These are phyloP conservation scores for Ochropacha duplaris DNA, from an alignment of 2,888 invertebrate species.

Conservation along the genomic window DNA sequence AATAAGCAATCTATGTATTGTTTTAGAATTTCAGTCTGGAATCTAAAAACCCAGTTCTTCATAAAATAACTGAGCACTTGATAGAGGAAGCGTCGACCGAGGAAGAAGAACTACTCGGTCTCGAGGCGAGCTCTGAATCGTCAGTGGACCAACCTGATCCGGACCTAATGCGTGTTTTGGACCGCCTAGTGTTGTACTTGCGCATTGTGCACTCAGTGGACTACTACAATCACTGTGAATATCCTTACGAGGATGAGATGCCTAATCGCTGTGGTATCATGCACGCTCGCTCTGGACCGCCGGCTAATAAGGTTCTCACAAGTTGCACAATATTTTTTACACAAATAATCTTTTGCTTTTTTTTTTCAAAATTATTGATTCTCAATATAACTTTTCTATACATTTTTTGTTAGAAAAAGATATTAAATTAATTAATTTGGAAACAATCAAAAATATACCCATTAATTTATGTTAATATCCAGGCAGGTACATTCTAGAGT, in stretches of 20 bases:
- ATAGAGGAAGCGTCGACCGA: constrained; percentile 99
- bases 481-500: too few species aligned
- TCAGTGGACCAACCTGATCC: constrained; percentile 62
- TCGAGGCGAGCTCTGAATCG: constrained; percentile 69
- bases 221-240: constrained; percentile 99
- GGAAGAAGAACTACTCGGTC: constrained; percentile 95
- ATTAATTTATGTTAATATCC: too few species aligned
- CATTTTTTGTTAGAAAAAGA: too few species aligned
- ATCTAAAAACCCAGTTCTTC: constrained; percentile 95
- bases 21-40: constrained; percentile 84
- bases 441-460: too few species aligned
- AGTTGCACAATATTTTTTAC: too few species aligned
- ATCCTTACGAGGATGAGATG: constrained; percentile 99
- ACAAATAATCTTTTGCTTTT: too few species aligned
- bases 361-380: too few species aligned
- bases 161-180: constrained; percentile 85
- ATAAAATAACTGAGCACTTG: constrained; percentile 98
- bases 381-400: too few species aligned
- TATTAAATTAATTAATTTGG: too few species aligned
- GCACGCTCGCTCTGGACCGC: constrained; percentile 96
- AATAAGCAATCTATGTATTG: not conserved
- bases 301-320: constrained; percentile 87
- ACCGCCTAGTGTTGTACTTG: constrained; percentile 94
- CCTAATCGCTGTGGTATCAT: constrained; percentile 99
- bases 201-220: constrained; percentile 99